Conservation (phyloP, 2,113 vertebrate species). For the Orcinus orca region DNA sequence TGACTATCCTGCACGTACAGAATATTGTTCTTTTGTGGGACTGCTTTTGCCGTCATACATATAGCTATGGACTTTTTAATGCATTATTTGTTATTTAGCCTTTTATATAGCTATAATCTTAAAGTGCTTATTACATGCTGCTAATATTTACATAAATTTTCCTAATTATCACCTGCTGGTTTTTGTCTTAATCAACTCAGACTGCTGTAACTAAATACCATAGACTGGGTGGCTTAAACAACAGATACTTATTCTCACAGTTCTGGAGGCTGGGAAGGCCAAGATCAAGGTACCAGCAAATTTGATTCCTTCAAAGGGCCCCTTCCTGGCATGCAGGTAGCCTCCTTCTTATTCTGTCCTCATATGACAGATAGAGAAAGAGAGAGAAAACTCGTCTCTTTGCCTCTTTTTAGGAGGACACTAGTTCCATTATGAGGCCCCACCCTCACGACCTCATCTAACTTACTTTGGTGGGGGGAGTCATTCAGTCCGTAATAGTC, state of each 20-base stretch:
- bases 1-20: not conserved
- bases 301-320: not conserved
- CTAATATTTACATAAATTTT: slow-evolving; percentile 2
- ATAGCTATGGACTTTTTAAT: not conserved
- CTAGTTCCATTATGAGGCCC: not conserved
- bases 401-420: not conserved
- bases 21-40: not conserved
- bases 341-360: not conserved
- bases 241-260: not conserved
- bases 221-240: not conserved
- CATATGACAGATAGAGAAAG: not conserved
- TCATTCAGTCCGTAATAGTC: not conserved
- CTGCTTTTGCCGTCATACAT: not conserved
- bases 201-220: not conserved
- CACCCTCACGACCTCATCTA: not conserved
- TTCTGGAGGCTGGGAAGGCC: not conserved
- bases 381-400: not conserved
- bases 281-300: not conserved
- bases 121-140: not conserved
- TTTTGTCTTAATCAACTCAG: not conserved
- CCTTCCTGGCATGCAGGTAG: not conserved
- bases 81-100: not conserved
- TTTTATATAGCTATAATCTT: not conserved
- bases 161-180: not conserved
- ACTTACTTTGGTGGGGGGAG: not conserved